Conservation (phyloP, 2,113 vertebrate genomes). For the Nannospalax galili region DNA sequence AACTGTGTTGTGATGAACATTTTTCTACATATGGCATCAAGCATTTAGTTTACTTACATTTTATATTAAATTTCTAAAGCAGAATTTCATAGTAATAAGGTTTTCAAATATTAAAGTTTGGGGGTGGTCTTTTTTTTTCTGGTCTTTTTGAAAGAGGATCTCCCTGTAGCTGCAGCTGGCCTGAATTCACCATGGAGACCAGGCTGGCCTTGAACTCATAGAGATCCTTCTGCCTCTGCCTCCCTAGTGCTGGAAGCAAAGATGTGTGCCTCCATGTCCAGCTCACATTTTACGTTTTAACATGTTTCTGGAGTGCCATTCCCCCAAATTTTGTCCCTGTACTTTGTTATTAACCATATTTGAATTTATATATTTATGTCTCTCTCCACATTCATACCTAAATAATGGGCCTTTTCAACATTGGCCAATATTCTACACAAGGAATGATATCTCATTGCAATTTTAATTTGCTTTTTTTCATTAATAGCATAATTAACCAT, state of each 20-base stretch:
- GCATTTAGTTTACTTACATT: not conserved
- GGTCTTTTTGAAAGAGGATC: no score
- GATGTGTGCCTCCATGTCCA: no score
- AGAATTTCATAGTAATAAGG: not conserved
- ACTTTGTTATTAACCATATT: no score
- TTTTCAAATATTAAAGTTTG: not conserved
- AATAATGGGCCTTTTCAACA: not conserved
- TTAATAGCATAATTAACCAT: not conserved
- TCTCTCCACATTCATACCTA: not conserved
- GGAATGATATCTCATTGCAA: not conserved
- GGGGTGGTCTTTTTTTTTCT: no score
- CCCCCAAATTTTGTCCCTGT: not conserved
- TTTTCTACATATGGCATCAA: not conserved
- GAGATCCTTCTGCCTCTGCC: no score
- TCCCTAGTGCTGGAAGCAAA: no score
- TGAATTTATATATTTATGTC: not conserved
- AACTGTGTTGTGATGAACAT: not conserved
- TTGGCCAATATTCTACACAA: not conserved
- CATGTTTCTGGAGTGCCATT: not conserved
- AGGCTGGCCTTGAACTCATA: no score
- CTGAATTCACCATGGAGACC: no score
- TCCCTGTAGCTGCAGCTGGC: no score
- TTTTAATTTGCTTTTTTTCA: slow-evolving; percentile 1
- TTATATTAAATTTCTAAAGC: not conserved
- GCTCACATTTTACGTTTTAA: not conserved